Evolutionary conservation across 2,113 vertebrate species (phyloP).

Genomic region (Lophochroa leadbeateri): DNA sequence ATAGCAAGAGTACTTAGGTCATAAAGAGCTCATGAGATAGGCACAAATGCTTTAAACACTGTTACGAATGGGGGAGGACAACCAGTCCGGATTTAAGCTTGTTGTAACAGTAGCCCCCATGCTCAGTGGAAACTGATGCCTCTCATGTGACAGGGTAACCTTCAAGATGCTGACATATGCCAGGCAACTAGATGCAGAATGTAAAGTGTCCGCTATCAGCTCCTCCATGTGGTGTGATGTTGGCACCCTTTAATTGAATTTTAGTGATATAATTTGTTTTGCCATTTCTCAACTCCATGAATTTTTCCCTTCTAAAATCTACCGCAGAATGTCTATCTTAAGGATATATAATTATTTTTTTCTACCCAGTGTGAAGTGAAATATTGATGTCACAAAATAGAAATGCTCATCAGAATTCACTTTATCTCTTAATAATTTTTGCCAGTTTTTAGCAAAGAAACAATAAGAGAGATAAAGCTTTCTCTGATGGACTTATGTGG

Average conservation of each 20-base stretch:
- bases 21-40: background rate
- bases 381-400: background rate
- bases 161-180: background rate
- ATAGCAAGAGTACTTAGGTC: background rate
- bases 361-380: background rate
- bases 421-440: background rate
- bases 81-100: background rate
- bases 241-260: background rate
- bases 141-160: constrained; percentile 15
- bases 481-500: background rate
- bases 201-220: background rate
- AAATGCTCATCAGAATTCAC: background rate
- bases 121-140: constrained; percentile 20
- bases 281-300: background rate
- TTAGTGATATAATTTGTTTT: background rate
- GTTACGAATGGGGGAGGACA: background rate
- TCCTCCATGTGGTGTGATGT: background rate
- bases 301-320: background rate
- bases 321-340: background rate
- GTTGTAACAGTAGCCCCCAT: background rate
- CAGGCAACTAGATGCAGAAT: background rate
- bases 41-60: background rate
- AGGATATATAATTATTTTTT: background rate
- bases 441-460: background rate
- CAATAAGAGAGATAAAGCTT: background rate